Conservation (phyloP, 2,888 invertebrate species). For the Buathra laborator region DNA sequence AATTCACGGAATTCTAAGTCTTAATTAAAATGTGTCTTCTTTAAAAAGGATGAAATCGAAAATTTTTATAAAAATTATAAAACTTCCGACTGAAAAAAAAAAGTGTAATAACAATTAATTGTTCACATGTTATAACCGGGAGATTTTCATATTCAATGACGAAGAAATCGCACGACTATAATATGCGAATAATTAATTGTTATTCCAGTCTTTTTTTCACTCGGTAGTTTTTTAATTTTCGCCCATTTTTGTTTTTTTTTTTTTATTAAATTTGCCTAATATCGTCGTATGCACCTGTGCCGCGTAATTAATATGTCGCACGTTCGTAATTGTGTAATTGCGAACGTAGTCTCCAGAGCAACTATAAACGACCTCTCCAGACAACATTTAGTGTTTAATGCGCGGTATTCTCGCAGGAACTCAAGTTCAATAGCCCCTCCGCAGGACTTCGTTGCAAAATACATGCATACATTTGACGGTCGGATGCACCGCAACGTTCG, state of each 20-base stretch:
- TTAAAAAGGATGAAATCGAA: no score
- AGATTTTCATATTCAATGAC: no score
- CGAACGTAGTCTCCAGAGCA: background rate
- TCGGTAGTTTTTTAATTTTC: no score
- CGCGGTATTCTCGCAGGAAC: background rate
- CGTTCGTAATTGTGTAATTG: background rate
- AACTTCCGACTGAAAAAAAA: no score
- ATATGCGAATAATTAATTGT: no score
- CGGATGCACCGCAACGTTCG: background rate
- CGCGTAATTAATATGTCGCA: background rate
- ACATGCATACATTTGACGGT: background rate
- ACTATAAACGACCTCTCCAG: background rate
- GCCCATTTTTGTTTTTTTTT: background rate
- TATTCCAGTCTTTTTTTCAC: no score
- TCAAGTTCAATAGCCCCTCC: background rate
- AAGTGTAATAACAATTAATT: no score
- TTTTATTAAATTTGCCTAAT: background rate
- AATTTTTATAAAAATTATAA: no score
- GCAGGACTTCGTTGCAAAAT: background rate
- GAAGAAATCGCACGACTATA: no score
- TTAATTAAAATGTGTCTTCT: no score
- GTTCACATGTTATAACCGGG: no score
- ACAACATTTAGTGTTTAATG: conserved; percentile 2
- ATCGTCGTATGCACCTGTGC: background rate
- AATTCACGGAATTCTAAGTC: no score